Conservation (phyloP, 2,888 invertebrate species). For the Patella ulyssiponensis region DNA sequence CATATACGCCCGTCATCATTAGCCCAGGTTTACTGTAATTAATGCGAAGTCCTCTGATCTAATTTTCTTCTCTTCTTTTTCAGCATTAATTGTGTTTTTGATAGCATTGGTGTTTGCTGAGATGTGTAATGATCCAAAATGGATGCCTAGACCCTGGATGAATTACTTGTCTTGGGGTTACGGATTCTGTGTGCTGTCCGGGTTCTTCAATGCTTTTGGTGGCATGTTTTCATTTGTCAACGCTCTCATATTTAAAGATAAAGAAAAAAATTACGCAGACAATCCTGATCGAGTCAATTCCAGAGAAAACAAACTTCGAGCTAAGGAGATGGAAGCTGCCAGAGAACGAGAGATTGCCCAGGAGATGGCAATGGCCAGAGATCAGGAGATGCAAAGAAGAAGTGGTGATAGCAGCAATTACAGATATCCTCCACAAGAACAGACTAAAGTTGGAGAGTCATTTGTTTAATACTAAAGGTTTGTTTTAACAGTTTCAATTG, state of each 20-base stretch:
- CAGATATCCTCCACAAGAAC: background rate
- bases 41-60: background rate
- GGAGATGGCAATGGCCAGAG: constrained; percentile 14
- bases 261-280: constrained; percentile 15
- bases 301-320: constrained; percentile 16
- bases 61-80: constrained; percentile 23
- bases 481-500: no score
- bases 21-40: no score
- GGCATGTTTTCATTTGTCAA: constrained; percentile 62
- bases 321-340: constrained; percentile 31
- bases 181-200: constrained; percentile 85
- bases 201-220: constrained; percentile 66
- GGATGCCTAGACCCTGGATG: constrained; percentile 95
- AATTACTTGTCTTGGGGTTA: constrained; percentile 98
- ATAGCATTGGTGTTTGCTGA: constrained; percentile 82
- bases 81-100: constrained; percentile 61
- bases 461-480: constrained; percentile 22
- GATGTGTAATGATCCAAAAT: constrained; percentile 87
- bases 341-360: constrained; percentile 16
- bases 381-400: background rate
- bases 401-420: background rate
- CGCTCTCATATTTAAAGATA: constrained; percentile 49
- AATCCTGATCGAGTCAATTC: background rate
- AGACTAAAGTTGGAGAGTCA: constrained; percentile 28
- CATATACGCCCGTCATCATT: no score